Base-by-base conservation (phyloP, 2,113 vertebrate genomes). In the Oenanthe melanoleuca region DNA sequence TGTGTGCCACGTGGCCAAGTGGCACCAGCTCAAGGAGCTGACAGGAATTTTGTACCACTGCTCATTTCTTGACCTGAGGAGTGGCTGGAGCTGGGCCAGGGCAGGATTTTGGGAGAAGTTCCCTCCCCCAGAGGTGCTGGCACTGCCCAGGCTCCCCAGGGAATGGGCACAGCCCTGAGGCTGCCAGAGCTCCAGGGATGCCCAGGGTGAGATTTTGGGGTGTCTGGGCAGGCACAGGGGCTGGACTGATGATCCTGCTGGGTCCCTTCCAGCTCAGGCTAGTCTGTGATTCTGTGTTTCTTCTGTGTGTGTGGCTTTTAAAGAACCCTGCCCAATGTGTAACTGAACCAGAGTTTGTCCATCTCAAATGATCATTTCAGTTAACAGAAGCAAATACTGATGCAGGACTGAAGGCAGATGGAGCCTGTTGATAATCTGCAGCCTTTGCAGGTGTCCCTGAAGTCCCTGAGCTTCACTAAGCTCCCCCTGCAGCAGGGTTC, bases 171-270 rank as follows among this genome's bases (percentile, higher is more conserved):
- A 0, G 57, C 8, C 9, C 4, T 21, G 19, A 45, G 18, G 44
- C 44, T 45, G 44, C 28, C 84, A 52, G 44, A 80, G 86, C 59
- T 59, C 8, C 75, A 49, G 86, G 52, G 14, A 15, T 47, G 59
- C 9, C 0, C 22, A 31, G 25, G 42, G 29, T 26, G 17, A 22
- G 31, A 8, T 1, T 37, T 0, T 44, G 52, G 31, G 42, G 29
- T 0, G 25, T 18, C 42, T 50, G 42, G 0, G 34, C 34, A 42
- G 50, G 57, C 25, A 0, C n/a, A 49, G 75, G 8, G 0, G 14
- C 6, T 17, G 52, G 44, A 44, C 0, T 5, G 4, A 7, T 57
- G 50, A 23, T 57, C 37, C 75, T 33, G 8, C 8, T 28, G 26
- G 12, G 6, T 45, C 28, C 33, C 69, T 73, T 37, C 16, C 20